Evolutionary conservation across 2,888 invertebrate species (phyloP), one percentile per base, ranked within the genome.

Genomic region (Watsonalla binaria): DNA sequence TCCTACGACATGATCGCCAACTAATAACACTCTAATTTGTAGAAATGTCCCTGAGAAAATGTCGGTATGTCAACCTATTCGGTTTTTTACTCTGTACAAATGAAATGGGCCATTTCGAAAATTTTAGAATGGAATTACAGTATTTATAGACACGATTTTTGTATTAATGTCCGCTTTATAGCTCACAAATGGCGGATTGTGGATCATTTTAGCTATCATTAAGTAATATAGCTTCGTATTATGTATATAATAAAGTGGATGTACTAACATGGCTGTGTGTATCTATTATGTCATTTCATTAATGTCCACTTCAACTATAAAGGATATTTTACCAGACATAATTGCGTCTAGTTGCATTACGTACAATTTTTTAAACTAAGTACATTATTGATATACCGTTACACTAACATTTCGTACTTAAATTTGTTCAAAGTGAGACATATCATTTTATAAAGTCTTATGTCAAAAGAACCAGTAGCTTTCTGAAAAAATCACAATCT

Each of bases 11-110:
- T 86, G 90, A 90, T 90, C 87, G 87, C 79, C 84, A 82, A 86
- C 90, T 90, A 90, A 90, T 90, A 88, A 90, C 87, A 89, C 86
- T 78, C 83, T 87, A 86, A 90, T 90, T 88, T 83, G 75, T 69
- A 83, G 82, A 90, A 88, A 90, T 90, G 90, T 90, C 90, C 81
- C 90, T 90, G 90, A 90, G 90, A 90, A 90, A 80, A 86, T 86
- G 83, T 75, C 76, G 83, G 87, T 84, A 86, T 90, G 90, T 89
- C 90, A 87, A 85, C 85, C 80, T 84, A 78, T 79, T 82, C 71
- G 70, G 66, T 66, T 80, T 82, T 84, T 83, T 79, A 76, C 77
- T 65, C 60, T 59, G 59, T 66, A 65, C 66, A 75, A 78, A 82
- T 82, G 74, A 85, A 86, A 82, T 80, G 80, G 76, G 61, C 77